A percentile compares a stretch with the other conserved stretches of the same genome.
Evolutionary conservation across 2,797 vertebrate genomes (phyloP).

Genomic region (Garrulus glandarius): DNA sequence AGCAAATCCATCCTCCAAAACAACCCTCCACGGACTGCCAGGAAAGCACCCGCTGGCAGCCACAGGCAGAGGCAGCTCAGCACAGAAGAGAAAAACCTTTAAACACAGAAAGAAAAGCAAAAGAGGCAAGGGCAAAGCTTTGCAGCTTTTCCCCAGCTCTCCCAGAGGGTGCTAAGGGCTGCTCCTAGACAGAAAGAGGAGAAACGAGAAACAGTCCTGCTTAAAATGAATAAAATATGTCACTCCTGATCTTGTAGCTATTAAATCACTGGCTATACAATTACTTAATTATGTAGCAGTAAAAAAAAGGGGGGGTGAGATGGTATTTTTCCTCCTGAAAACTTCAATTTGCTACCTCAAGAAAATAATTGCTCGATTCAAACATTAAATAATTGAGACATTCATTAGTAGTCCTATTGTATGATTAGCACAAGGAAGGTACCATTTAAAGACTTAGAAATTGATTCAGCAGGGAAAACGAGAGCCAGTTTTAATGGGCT

Average conservation of each 20-base stretch:
- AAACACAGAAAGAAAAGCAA: background rate
- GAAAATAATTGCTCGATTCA: conserved; percentile 73
- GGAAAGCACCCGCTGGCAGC: background rate
- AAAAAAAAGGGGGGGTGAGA: background rate
- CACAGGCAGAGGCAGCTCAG: background rate
- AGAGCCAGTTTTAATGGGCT: background rate
- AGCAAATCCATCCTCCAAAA: background rate
- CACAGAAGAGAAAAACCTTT: background rate
- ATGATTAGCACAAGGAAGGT: conserved; percentile 33
- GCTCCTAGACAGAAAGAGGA: conserved; percentile 5
- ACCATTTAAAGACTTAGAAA: conserved; percentile 27
- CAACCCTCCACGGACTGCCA: background rate
- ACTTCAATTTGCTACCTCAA: conserved; percentile 75
- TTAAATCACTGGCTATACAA: conserved; percentile 76
- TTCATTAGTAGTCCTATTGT: conserved; percentile 48
- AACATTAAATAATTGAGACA: conserved; percentile 72
- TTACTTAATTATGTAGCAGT: conserved; percentile 74
- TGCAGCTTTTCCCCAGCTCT: conserved; percentile 41
- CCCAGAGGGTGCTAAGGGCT: conserved; percentile 43
- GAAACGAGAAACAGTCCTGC: conserved; percentile 41
- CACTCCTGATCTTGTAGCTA: conserved; percentile 70
- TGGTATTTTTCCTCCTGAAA: conserved; percentile 64
- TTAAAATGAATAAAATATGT: conserved; percentile 74
- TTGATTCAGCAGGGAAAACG: background rate
- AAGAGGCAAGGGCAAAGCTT: background rate